These are phyloP conservation scores for Scolopax mira DNA, from an alignment of 2,113 vertebrate species.

Conservation along the genomic window DNA sequence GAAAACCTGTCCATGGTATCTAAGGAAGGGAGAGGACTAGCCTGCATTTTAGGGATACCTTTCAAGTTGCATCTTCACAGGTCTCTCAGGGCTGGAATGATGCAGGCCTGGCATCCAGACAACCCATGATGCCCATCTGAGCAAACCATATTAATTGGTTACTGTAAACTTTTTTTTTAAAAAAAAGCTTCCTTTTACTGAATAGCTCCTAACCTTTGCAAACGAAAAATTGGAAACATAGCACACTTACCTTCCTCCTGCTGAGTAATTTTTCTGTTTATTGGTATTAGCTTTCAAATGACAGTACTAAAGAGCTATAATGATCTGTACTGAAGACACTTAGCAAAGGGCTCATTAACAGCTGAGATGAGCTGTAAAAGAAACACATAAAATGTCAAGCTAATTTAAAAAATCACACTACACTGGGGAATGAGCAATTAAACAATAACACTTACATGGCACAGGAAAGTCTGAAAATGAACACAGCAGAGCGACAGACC, in stretches of 20 bases:
- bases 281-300: conserved; percentile 19
- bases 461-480: conserved; percentile 11
- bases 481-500: background rate
- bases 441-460: background rate
- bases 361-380: conserved; percentile 46
- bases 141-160: background rate
- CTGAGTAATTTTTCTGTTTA: conserved; percentile 37
- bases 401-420: conserved; percentile 7
- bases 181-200: background rate
- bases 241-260: background rate
- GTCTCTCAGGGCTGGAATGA: background rate
- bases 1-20: background rate
- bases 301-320: conserved; percentile 32
- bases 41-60: background rate
- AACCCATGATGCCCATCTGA: background rate
- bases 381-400: conserved; percentile 38
- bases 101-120: background rate
- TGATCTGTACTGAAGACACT: background rate
- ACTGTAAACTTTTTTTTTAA: background rate
- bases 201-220: background rate
- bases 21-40: background rate
- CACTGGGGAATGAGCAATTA: conserved; percentile 6
- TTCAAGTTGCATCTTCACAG: background rate
- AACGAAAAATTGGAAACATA: background rate
- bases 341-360: conserved; percentile 34